Percentiles rank a stretch among this genome's conserved stretches.
Evolutionary conservation across 2,113 vertebrate species (phyloP).

Genomic region (Bostrychus sinensis): DNA sequence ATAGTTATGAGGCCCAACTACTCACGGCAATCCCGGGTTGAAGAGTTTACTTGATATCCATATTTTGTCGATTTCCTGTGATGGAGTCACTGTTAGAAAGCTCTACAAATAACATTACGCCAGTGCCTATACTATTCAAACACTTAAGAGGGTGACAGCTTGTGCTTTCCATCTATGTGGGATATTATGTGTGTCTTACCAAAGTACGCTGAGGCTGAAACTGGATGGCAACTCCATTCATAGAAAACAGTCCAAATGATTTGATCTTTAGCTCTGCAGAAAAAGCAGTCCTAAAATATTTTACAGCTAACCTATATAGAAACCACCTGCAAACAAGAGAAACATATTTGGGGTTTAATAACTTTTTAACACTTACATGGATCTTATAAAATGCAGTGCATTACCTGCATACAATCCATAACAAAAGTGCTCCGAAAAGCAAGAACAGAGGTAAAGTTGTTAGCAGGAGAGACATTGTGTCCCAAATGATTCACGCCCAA

Average conservation of each 20-base stretch:
- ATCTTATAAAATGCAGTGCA: neutral
- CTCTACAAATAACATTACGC: neutral
- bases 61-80: conserved; percentile 92
- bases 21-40: conserved; percentile 91
- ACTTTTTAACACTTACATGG: neutral
- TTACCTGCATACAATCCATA: conserved; percentile 73
- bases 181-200: conserved; percentile 78
- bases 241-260: conserved; percentile 89
- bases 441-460: conserved; percentile 60
- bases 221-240: conserved; percentile 89
- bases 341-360: neutral
- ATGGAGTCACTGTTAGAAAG: conserved; percentile 11
- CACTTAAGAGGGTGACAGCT: neutral
- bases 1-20: neutral
- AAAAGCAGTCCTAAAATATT: conserved; percentile 85
- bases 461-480: conserved; percentile 76
- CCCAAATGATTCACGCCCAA: conserved; percentile 62
- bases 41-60: conserved; percentile 95
- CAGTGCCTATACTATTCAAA: neutral
- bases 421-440: conserved; percentile 51
- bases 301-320: conserved; percentile 82
- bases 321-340: conserved; percentile 83
- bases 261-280: conserved; percentile 90
- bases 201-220: conserved; percentile 91
- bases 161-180: conserved; percentile 15